phyloP scores from a whole-genome alignment of 2,888 invertebrate genomes.

The Elmis aenea region DNA sequence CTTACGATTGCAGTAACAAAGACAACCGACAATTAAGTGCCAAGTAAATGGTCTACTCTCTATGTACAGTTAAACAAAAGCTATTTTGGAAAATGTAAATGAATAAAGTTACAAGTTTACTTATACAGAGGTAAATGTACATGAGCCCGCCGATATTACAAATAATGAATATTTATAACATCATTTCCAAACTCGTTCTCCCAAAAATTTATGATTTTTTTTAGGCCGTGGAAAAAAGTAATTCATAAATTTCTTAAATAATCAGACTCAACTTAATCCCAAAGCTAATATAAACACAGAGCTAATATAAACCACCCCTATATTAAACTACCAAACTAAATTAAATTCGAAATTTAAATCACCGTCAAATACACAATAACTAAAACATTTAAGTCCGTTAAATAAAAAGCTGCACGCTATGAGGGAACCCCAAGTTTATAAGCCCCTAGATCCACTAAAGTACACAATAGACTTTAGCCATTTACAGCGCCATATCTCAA shows the following conservation, averaged over 20 bases:
- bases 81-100: no score
- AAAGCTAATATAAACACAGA: constrained; percentile 22
- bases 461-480: constrained; percentile 35
- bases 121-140: no score
- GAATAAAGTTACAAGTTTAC: no score
- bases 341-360: constrained; percentile 31
- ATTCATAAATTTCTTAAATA: constrained; percentile 24
- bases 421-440: constrained; percentile 20
- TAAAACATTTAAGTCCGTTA: constrained; percentile 29
- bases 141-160: no score
- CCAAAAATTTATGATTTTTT: constrained; percentile 8
- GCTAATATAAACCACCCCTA: constrained; percentile 19
- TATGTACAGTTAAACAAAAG: no score
- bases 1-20: no score
- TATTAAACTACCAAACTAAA: constrained; percentile 22
- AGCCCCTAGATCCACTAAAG: constrained; percentile 33
- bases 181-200: constrained; percentile 12
- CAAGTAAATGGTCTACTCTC: no score
- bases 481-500: constrained; percentile 37
- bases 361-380: constrained; percentile 24
- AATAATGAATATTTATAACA: constrained; percentile 35
- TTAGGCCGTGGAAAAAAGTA: no score
- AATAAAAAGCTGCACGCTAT: constrained; percentile 33
- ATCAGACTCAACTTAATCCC: constrained; percentile 21
- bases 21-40: no score